Percentiles rank a stretch among this genome's conserved stretches.
Evolutionary conservation across 2,797 vertebrate species (phyloP).

Genomic region (Chelidonichthys spinosus): DNA sequence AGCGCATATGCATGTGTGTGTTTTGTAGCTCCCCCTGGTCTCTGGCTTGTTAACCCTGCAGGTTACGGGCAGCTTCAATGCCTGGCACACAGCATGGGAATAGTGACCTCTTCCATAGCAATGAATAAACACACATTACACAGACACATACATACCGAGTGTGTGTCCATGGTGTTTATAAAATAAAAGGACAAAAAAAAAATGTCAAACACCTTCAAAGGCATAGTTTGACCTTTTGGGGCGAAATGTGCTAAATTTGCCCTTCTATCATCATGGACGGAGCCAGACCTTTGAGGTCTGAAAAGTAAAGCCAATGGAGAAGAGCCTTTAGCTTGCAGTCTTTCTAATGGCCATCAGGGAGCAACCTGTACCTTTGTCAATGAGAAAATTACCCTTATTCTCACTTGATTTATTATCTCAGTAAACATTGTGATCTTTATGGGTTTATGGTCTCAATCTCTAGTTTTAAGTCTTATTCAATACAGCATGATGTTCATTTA

Average conservation of each 20-base stretch:
- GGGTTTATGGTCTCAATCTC: too few relatives aligned
- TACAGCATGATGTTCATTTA: too few relatives aligned
- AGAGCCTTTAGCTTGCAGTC: too few relatives aligned
- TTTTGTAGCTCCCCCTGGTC: conserved; percentile 65
- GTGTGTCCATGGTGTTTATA: background rate
- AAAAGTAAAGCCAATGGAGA: too few relatives aligned
- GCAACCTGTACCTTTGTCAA: too few relatives aligned
- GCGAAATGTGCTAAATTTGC: background rate
- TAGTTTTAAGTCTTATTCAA: too few relatives aligned
- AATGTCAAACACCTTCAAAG: conserved; percentile 14
- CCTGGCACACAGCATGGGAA: conserved; percentile 73
- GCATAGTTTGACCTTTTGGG: conserved; percentile 22
- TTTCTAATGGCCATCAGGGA: too few relatives aligned
- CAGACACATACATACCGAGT: conserved; percentile 33
- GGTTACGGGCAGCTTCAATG: conserved; percentile 80
- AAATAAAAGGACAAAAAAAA: too few relatives aligned
- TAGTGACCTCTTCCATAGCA: conserved; percentile 64
- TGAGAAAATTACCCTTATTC: too few relatives aligned
- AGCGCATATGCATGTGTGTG: conserved; percentile 44
- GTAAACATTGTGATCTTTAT: too few relatives aligned
- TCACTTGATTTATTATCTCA: too few relatives aligned
- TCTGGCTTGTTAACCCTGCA: conserved; percentile 79
- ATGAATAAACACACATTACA: conserved; percentile 58
- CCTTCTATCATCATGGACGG: background rate
- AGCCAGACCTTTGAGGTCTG: too few relatives aligned